Evolutionary conservation across 2,113 vertebrate species (phyloP), one percentile per base, ranked within the genome.

Genomic region (Laticauda laticaudata): DNA sequence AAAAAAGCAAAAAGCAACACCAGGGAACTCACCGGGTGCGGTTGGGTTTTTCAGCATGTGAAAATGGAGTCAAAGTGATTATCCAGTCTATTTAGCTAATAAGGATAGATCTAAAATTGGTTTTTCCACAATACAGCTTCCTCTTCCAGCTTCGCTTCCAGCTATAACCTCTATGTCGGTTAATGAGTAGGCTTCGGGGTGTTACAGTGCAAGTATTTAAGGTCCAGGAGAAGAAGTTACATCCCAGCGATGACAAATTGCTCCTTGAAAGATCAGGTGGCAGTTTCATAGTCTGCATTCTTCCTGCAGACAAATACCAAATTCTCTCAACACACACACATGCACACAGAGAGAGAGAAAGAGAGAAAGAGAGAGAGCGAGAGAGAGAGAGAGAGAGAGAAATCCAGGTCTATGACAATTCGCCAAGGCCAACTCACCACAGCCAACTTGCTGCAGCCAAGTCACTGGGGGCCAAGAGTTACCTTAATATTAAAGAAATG

Each of bases 191-290:
- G 61, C 20, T 54, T 75, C 23, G 2, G 2, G 39, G 39, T 61
- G 90, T 10, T 34, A 51, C 34, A 1, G 3, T 24, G 29, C 29
- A 34, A 75, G 29, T 34, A 54, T 29, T 34, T 51, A 53, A 24
- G 4, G 48, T 53, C 20, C 1, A 1, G 24, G 1, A 43, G 48
- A 6, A 29, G 51, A 87, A 51, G 48, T 43, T 34, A 5, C 29
- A 24, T 0, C 0, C 8, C 1, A 34, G 2, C 64, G 87, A 93
- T 2, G 92, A 92, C 48, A 0, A 18, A 8, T 39, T 34, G 2
- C 15, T 7, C 2, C 69, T 39, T 6, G 69, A 8, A 75, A 39
- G 34, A 75, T 75, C 69, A 75, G n/a, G 15, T 75, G 69, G 8
- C 69, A 39, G 15, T 39, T 75, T 34, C n/a, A 34, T 6, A 15